phyloP scores from a whole-genome alignment of 35 echinoderm and acorn worm genomes.

The Ophioderma brevispina region DNA sequence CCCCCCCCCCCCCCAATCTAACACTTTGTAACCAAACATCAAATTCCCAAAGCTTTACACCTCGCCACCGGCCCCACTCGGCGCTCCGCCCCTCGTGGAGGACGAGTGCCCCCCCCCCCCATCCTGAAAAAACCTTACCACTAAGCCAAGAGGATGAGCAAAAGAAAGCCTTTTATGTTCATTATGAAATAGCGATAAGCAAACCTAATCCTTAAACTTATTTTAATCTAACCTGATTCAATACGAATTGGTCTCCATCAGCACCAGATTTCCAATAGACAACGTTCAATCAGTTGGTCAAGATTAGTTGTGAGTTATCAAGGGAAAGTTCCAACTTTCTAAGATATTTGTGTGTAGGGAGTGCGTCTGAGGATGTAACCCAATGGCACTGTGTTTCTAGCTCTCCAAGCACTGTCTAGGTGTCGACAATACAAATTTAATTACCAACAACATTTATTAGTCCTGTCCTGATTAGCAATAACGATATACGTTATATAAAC shows the following conservation, averaged over 20 bases:
- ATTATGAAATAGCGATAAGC: too few species aligned
- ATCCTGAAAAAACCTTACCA: too few species aligned
- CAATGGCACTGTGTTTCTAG: constrained; percentile 21
- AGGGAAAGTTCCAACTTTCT: constrained; percentile 35
- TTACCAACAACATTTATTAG: background rate
- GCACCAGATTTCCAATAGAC: constrained; percentile 39
- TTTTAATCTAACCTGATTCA: constrained; percentile 18
- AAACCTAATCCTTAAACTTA: too few species aligned
- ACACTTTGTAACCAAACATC: too few species aligned
- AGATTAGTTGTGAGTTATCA: constrained; percentile 30
- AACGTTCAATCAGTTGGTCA: constrained; percentile 26
- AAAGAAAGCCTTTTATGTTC: too few species aligned
- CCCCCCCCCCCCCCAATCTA: too few species aligned
- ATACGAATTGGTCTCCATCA: constrained; percentile 16
- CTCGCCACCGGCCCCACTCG: too few species aligned
- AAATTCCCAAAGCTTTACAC: too few species aligned
- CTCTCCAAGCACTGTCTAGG: background rate
- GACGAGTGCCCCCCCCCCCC: too few species aligned
- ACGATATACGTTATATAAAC: background rate
- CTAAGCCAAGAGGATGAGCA: too few species aligned
- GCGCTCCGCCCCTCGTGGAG: too few species aligned
- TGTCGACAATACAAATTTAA: background rate
- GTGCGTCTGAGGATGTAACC: constrained; percentile 1
- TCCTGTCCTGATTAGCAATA: background rate
- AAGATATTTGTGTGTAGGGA: constrained; percentile 21